Conservation (phyloP, 2,113 vertebrate species). For the Rhodinocichla rosea region DNA sequence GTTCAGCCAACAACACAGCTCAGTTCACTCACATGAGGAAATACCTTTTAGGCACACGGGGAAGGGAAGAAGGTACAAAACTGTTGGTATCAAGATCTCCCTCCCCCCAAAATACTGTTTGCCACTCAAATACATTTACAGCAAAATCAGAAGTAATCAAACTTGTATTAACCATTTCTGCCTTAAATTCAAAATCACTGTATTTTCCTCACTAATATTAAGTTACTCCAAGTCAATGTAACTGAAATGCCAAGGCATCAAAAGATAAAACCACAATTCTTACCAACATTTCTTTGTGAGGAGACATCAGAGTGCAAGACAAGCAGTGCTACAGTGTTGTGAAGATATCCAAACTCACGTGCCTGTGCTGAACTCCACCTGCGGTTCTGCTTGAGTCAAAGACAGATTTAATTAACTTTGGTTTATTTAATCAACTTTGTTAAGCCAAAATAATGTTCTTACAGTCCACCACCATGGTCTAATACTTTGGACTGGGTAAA, state of each 20-base stretch:
- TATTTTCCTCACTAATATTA: not conserved
- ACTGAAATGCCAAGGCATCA: not conserved
- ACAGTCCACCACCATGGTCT: not conserved
- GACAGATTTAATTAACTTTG: not conserved
- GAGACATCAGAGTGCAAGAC: constrained; percentile 89
- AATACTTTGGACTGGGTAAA: not conserved
- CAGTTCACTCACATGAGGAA: not conserved
- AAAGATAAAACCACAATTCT: not conserved
- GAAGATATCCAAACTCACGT: constrained; percentile 94
- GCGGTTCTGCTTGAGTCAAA: constrained; percentile 82
- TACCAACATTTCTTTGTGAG: constrained; percentile 86
- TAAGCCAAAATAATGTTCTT: not conserved
- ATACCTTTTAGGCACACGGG: not conserved
- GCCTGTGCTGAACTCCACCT: constrained; percentile 97
- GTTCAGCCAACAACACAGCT: not conserved
- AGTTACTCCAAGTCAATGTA: not conserved
- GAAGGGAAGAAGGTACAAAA: not conserved
- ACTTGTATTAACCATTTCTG: not conserved
- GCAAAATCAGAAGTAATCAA: not conserved
- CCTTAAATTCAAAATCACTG: not conserved
- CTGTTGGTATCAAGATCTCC: not conserved
- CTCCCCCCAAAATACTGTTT: not conserved
- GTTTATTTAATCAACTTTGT: not conserved
- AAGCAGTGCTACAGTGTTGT: constrained; percentile 90
- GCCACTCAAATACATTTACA: not conserved